Base-by-base conservation (phyloP, 2,113 vertebrate genomes). In the Ploceus nigricollis region DNA sequence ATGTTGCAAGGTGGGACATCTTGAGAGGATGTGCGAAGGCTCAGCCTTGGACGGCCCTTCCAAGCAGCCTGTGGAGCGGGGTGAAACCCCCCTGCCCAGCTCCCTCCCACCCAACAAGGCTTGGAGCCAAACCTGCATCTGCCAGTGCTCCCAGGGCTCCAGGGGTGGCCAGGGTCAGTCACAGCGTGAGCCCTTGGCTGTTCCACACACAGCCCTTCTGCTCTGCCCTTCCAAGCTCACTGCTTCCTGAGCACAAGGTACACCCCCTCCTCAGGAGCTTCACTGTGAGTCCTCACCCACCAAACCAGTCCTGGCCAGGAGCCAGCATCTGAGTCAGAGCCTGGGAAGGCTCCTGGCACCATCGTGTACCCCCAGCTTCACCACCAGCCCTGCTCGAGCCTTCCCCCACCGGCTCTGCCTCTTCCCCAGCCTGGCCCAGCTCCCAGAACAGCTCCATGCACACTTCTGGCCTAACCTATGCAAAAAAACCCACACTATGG, bases 151-250 rank as follows among this genome's bases (percentile, higher is more conserved):
- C 64, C 0, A 1, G 0, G 0, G 77, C 77, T 61, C 54, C 1
- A 1, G 45, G 45, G 24, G 28, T 4, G 11, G 45, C 31, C 27
- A 2, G 27, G 22, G 33, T 64, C 0, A 0, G 53, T 4, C 10
- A 0, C 57, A 30, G 65, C 0, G 0, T 0, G 8, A 45, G 15
- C 25, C 31, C 76, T 63, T 1, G 0, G 31, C 79, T 30, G 6
- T 8, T 10, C 15, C 76, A 44, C 56, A 6, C n/a, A 6, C 1
- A 0, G 54, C 47, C 69, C 61, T 44, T 24, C 54, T 13, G 15
- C 78, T 82, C 12, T 0, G 7, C 17, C 44, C 33, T 66, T 9
- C 45, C 15, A 4, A 35, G 30, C 47, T 54, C 30, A 2, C 61
- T 35, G 39, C 61, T 33, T 19, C 28, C 54, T 7, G 30, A 15